phyloP scores from a whole-genome alignment of 2,113 vertebrate genomes.

The Lutjanus erythropterus region DNA sequence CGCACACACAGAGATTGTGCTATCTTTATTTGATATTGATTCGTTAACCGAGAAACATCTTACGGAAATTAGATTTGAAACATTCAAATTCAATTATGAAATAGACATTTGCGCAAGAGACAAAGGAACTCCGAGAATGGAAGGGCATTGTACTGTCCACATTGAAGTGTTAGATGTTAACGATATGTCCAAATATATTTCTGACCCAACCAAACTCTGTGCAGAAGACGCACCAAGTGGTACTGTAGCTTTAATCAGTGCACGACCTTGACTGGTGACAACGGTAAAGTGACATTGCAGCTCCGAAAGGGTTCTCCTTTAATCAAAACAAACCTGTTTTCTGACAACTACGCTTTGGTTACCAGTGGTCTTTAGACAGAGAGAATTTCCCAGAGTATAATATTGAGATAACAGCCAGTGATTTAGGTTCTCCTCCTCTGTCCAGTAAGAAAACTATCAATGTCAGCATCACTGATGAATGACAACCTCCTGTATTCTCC shows the following conservation, averaged over 20 bases:
- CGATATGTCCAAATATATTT: constrained; percentile 80
- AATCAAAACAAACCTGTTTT: constrained; percentile 83
- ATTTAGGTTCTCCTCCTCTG: constrained; percentile 85
- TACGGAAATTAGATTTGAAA: constrained; percentile 73
- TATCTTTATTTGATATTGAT: constrained; percentile 64
- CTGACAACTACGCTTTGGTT: constrained; percentile 89
- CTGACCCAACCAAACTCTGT: constrained; percentile 72
- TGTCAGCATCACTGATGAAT: constrained; percentile 84
- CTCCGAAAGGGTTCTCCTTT: constrained; percentile 73
- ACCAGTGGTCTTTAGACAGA: constrained; percentile 85
- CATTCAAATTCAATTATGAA: constrained; percentile 83
- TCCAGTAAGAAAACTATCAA: constrained; percentile 79
- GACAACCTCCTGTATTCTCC: constrained; percentile 86
- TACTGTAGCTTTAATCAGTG: constrained; percentile 78
- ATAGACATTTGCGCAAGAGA: constrained; percentile 88
- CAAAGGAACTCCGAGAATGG: constrained; percentile 79
- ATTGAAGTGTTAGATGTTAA: constrained; percentile 79
- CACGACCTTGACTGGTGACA: constrained; percentile 74
- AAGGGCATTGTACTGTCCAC: constrained; percentile 79
- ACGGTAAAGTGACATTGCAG: constrained; percentile 72
- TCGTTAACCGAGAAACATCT: constrained; percentile 61
- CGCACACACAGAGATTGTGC: constrained; percentile 59
- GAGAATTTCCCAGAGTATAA: constrained; percentile 82
- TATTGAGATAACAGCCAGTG: constrained; percentile 85
- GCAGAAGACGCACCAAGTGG: constrained; percentile 69